These are phyloP conservation scores for Ochlodes sylvanus DNA, from an alignment of 2,888 invertebrate species.

Conservation along the genomic window DNA sequence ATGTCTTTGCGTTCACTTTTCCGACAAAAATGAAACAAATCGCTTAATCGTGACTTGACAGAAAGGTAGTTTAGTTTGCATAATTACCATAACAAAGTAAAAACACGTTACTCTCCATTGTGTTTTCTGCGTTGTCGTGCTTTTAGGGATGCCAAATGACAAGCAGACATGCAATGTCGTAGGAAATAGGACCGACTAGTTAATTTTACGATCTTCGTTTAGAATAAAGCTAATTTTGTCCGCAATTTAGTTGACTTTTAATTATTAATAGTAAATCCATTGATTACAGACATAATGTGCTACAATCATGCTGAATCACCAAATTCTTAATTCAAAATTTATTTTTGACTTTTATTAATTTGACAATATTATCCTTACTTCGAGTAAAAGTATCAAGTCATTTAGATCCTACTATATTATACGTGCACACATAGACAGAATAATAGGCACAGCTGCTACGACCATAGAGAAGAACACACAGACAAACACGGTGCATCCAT, in stretches of 20 bases:
- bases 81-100: conserved; percentile 56
- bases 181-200: conserved; percentile 29
- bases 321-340: no score
- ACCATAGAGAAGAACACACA: conserved; percentile 65
- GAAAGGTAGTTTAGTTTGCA: conserved; percentile 57
- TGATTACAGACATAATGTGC: no score
- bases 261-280: neutral
- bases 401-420: conserved; percentile 52
- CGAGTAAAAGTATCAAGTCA: conserved; percentile 56
- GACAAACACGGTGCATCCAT: conserved; percentile 63
- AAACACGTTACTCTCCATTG: conserved; percentile 62
- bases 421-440: conserved; percentile 71
- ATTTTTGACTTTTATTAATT: no score
- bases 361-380: neutral
- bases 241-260: conserved; percentile 1
- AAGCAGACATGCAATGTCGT: conserved; percentile 66
- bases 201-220: conserved; percentile 28
- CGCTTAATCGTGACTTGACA: conserved; percentile 62
- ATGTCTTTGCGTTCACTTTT: conserved; percentile 35
- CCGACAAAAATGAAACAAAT: conserved; percentile 47
- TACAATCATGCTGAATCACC: no score
- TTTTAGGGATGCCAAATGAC: conserved; percentile 64
- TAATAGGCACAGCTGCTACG: conserved; percentile 83
- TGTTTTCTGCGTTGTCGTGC: conserved; percentile 51
- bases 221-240: conserved; percentile 7